Evolutionary conservation across 2,113 vertebrate genomes (phyloP), one percentile per base, ranked within the genome.

Genomic region (Mellivora capensis): DNA sequence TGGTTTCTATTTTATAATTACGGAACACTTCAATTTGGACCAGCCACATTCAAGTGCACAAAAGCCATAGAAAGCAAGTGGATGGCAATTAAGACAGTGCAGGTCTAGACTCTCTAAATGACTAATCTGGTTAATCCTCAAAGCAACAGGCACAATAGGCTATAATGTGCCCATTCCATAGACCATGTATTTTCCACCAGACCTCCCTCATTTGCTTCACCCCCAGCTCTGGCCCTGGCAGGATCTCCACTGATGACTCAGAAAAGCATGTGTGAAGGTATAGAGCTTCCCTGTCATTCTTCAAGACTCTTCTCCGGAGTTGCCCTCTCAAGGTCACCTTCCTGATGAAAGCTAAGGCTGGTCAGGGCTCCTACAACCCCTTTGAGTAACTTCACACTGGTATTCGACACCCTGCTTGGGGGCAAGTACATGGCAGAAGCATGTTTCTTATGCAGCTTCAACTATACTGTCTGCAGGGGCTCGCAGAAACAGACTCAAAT

Each of bases 381-480:
- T 59, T 14, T 31, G 42, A 72, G 39, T n/a, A 34, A 64, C 42
- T 64, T 47, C 4, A 1, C 29, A 23, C 23, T 1, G 47, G 74
- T 80, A 79, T 37, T 7, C 23, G 57, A 29, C 21, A 49, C 27
- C 25, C 47, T 6, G 11, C 3, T 4, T 9, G 27, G 37, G 49
- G 39, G 42, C 13, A 10, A 11, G 5, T 29, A 37, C 27, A 21
- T 20, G 4, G 1, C 1, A 44, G 3, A 14, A 42, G 11, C 20
- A 0, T 37, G 14, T 39, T 84, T 80, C 76, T 39, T 42, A 37
- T 13, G 14, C 12, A 85, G 10, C 10, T 34, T 62, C 82, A 44
- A 42, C 25, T 31, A 0, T 9, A 2, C 2, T 7, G 79, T 57
- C 37, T 44, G 49, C 0, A 81, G 34, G 10, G 5, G 10, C 13